Evolutionary conservation across 2,888 invertebrate genomes (phyloP).

Genomic region (Poecilobothrus nobilitatus): DNA sequence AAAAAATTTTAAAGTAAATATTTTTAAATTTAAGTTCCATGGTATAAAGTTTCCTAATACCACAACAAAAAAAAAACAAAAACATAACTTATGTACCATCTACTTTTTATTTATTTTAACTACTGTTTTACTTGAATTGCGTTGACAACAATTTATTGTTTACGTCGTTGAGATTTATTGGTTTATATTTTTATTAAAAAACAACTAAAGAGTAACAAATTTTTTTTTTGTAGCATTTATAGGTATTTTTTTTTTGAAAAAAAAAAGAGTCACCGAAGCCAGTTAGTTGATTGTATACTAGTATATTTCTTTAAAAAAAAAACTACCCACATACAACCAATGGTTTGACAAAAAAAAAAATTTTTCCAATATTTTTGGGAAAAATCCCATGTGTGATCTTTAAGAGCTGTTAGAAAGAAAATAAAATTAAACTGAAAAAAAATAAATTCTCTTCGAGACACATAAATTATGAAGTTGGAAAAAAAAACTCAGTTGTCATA

Average conservation of each 20-base stretch:
- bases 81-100: neutral
- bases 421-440: neutral
- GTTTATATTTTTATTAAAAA: constrained; percentile 7
- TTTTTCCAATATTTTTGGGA: too few relatives aligned
- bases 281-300: neutral
- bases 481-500: too few relatives aligned
- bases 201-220: neutral
- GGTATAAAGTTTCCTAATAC: neutral
- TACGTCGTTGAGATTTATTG: constrained; percentile 9
- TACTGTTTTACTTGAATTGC: constrained; percentile 6
- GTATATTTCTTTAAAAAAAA: neutral
- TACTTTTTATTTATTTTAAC: constrained; percentile 2
- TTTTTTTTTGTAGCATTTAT: neutral
- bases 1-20: too few relatives aligned
- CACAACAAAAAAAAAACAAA: neutral
- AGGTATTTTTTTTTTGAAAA: neutral
- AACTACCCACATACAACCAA: neutral
- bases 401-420: neutral
- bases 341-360: neutral
- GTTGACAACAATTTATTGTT: constrained; percentile 10
- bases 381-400: constrained; percentile 3
- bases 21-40: neutral
- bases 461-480: neutral
- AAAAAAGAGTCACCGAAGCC: neutral
- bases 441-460: neutral